Evolutionary conservation across 2,888 invertebrate species (phyloP).

Genomic region (Tromatobia lineatoria): DNA sequence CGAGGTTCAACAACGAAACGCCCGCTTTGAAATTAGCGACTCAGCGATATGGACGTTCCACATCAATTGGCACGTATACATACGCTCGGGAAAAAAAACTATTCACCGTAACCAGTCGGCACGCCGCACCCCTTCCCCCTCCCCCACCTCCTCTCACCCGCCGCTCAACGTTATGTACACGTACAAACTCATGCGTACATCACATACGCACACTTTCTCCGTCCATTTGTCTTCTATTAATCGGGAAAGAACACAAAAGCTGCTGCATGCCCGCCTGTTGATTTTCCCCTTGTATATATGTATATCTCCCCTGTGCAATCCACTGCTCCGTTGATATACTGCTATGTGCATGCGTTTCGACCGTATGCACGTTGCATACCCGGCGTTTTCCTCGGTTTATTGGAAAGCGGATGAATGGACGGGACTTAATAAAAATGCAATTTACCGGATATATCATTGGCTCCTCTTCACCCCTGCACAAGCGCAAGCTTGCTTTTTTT

Average conservation of each 20-base stretch:
- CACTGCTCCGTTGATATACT: constrained; percentile 8
- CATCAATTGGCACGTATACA: constrained; percentile 61
- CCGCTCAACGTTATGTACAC: neutral
- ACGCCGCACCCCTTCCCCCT: neutral
- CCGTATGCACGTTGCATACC: constrained; percentile 14
- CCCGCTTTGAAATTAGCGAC: constrained; percentile 66
- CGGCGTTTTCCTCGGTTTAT: constrained; percentile 59
- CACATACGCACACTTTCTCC: constrained; percentile 36
- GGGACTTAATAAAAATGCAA: constrained; percentile 67
- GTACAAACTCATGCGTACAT: neutral
- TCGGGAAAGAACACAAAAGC: constrained; percentile 74
- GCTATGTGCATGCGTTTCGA: constrained; percentile 39
- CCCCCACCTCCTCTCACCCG: neutral
- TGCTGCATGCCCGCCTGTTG: constrained; percentile 78
- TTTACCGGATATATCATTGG: constrained; percentile 63
- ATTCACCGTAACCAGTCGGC: constrained; percentile 60
- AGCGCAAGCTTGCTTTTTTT: neutral
- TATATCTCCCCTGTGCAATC: constrained; percentile 22
- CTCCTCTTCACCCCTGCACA: constrained; percentile 28
- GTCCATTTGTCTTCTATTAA: constrained; percentile 68
- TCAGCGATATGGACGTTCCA: constrained; percentile 59
- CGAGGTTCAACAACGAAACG: constrained; percentile 49
- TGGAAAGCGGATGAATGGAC: constrained; percentile 63
- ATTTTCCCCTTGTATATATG: constrained; percentile 72
- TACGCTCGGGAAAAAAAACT: constrained; percentile 33